Evolutionary conservation across 2,797 vertebrate genomes (phyloP).

Genomic region (Harpagifer antarcticus): DNA sequence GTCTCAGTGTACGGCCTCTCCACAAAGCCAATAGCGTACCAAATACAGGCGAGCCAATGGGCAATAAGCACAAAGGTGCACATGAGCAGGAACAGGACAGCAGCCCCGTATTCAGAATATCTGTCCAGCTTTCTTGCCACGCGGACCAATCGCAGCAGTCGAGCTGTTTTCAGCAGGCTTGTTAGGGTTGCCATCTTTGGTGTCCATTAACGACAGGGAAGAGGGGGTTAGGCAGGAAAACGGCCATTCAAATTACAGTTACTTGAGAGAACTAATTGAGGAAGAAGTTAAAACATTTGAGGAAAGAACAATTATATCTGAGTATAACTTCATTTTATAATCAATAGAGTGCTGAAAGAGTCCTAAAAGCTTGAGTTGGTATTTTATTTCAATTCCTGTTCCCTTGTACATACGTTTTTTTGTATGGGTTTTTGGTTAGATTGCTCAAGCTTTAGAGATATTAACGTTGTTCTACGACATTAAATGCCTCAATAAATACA

Average conservation of each 20-base stretch:
- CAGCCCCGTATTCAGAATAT: constrained; percentile 96
- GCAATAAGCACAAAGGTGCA: constrained; percentile 98
- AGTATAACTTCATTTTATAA: not conserved
- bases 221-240: constrained; percentile 23
- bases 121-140: constrained; percentile 97
- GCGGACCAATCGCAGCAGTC: constrained; percentile 93
- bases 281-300: not conserved
- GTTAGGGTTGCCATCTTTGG: constrained; percentile 93
- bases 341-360: not conserved
- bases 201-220: constrained; percentile 25
- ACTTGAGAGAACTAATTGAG: not conserved
- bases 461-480: too few species aligned
- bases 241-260: not conserved
- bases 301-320: not conserved
- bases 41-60: constrained; percentile 98
- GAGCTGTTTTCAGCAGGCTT: constrained; percentile 95
- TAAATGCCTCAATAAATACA: too few species aligned
- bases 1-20: constrained; percentile 96
- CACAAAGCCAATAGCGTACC: constrained; percentile 97
- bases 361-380: too few species aligned
- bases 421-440: too few species aligned
- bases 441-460: too few species aligned
- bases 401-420: too few species aligned
- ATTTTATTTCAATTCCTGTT: too few species aligned
- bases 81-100: constrained; percentile 97